A percentile compares a stretch with the other conserved stretches of the same genome.
Evolutionary conservation across 1,140 invertebrate species (phyloP).

Genomic region (Dermatophagoides farinae): DNA sequence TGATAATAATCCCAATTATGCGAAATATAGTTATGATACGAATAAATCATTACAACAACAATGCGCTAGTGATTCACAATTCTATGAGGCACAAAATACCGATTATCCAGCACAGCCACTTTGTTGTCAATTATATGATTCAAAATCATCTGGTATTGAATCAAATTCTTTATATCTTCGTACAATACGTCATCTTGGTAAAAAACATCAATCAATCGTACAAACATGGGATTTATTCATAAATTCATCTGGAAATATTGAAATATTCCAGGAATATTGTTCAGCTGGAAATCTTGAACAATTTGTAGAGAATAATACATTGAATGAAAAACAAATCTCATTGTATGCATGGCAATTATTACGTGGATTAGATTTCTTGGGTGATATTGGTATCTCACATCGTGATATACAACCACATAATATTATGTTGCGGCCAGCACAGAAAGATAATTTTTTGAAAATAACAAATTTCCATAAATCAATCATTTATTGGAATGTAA

Average conservation of each 20-base stretch:
- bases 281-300: not conserved
- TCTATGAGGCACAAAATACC: not conserved
- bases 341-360: not conserved
- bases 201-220: not conserved
- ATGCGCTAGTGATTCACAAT: not conserved
- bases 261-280: conserved; percentile 1
- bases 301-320: not conserved
- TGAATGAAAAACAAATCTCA: not conserved
- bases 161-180: not conserved
- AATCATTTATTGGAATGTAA: not conserved
- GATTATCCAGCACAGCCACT: not conserved
- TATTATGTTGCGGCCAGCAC: not conserved
- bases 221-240: conserved; percentile 4
- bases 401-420: conserved; percentile 1
- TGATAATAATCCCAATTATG: not conserved
- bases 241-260: not conserved
- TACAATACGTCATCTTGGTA: not conserved
- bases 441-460: not conserved
- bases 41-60: not conserved
- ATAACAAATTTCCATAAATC: not conserved
- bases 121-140: not conserved
- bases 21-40: not conserved
- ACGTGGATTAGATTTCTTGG: not conserved
- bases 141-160: not conserved
- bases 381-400: conserved; percentile 1